Conservation (phyloP, 2,797 vertebrate species). For the Cheirogaleus major region DNA sequence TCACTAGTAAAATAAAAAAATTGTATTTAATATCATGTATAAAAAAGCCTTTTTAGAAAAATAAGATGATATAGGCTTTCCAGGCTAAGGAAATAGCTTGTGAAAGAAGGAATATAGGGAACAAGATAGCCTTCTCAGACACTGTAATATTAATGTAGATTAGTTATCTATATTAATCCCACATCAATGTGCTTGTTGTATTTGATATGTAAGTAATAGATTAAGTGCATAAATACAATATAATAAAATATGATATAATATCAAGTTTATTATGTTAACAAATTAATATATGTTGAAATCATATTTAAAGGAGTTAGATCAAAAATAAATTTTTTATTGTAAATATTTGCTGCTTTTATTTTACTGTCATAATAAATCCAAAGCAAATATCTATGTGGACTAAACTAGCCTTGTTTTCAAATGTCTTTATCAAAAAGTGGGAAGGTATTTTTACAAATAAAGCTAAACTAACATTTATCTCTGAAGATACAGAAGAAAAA, state of each 20-base stretch:
- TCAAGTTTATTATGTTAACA: constrained; percentile 8
- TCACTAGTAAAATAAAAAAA: constrained; percentile 10
- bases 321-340: constrained; percentile 17
- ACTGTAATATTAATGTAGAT: background rate
- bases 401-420: background rate
- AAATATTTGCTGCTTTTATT: constrained; percentile 27
- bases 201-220: background rate
- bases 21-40: background rate
- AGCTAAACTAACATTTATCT: background rate
- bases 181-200: background rate
- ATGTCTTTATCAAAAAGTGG: constrained; percentile 22
- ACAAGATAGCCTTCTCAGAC: background rate
- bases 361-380: constrained; percentile 29
- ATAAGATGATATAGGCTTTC: constrained; percentile 8
- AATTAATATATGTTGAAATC: background rate
- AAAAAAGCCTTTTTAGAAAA: background rate
- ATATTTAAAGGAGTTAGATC: background rate
- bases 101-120: background rate
- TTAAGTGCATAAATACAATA: background rate
- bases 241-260: background rate
- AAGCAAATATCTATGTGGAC: background rate
- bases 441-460: constrained; percentile 40
- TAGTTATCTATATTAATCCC: background rate
- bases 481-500: background rate
- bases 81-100: background rate